Conservation (phyloP, 2,797 vertebrate species). For the Phaenicophaeus curvirostris region DNA sequence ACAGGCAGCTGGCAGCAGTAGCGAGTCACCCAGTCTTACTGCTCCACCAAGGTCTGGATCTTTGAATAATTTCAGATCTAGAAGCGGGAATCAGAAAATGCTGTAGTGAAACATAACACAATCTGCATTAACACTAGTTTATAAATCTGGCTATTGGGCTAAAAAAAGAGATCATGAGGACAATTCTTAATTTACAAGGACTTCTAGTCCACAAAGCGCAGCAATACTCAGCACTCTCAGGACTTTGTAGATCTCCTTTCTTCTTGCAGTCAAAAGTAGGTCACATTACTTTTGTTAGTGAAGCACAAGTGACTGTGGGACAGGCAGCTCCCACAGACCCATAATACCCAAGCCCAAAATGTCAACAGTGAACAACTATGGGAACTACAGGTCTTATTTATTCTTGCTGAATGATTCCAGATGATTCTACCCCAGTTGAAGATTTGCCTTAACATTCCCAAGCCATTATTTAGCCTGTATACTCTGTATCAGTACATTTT, state of each 20-base stretch:
- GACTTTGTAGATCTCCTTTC: neutral
- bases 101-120: neutral
- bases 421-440: neutral
- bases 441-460: neutral
- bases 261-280: neutral
- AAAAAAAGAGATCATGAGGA: neutral
- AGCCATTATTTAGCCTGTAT: neutral
- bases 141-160: neutral
- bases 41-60: constrained; percentile 82
- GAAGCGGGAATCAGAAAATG: neutral
- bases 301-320: neutral
- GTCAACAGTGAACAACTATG: neutral
- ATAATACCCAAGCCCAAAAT: neutral
- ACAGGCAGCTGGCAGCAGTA: constrained; percentile 75
- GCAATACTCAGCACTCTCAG: neutral
- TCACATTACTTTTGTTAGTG: neutral
- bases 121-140: neutral
- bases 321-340: neutral
- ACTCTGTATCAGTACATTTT: neutral
- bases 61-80: constrained; percentile 83
- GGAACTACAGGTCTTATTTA: neutral
- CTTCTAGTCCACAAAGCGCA: neutral
- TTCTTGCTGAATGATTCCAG: neutral
- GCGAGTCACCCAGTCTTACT: constrained; percentile 77
- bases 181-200: neutral